These are phyloP conservation scores for Cydia strobilella DNA, from an alignment of 1,140 invertebrate species.

Conservation along the genomic window DNA sequence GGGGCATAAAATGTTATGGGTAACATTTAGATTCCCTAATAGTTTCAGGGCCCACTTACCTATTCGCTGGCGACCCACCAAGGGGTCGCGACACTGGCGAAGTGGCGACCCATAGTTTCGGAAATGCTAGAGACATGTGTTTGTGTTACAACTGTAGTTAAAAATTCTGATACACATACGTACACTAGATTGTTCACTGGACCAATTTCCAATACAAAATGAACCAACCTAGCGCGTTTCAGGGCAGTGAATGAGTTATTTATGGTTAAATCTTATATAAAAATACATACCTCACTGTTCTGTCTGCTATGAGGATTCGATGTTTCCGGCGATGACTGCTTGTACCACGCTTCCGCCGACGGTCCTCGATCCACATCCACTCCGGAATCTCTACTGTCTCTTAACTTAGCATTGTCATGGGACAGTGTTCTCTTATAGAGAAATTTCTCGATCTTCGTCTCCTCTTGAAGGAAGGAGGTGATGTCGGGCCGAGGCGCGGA, in stretches of 20 bases:
- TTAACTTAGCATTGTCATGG: conserved; percentile 79
- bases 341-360: conserved; percentile 82
- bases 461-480: conserved; percentile 88
- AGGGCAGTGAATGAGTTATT: no score
- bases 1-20: no score
- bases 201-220: no score
- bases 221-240: no score
- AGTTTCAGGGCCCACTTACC: no score
- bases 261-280: no score
- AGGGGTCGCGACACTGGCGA: no score
- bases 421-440: conserved; percentile 83
- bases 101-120: no score
- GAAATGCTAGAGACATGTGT: no score
- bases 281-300: conserved; percentile 83
- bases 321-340: conserved; percentile 81
- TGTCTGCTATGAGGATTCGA: conserved; percentile 88
- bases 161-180: not conserved
- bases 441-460: conserved; percentile 88
- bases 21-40: no score
- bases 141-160: not conserved
- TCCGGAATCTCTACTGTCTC: conserved; percentile 87
- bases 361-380: conserved; percentile 85
- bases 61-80: no score
- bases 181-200: no score
- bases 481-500: conserved; percentile 89